Conservation (phyloP, 2,888 invertebrate genomes). For the Leptinotarsa haldemani region DNA sequence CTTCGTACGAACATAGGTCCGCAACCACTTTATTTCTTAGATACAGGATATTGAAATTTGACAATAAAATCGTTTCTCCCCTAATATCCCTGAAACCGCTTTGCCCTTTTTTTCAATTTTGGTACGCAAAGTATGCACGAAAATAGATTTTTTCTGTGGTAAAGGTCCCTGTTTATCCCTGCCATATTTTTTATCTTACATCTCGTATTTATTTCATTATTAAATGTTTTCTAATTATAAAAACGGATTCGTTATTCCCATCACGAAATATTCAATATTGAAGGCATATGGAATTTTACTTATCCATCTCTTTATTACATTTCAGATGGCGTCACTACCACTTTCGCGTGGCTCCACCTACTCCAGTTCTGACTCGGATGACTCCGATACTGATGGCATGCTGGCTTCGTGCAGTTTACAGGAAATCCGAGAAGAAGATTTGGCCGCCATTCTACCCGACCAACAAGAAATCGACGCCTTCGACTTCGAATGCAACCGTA, state of each 20-base stretch:
- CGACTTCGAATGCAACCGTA: slow-evolving; percentile 63
- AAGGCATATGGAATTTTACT: neutral
- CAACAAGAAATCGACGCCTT: slow-evolving; percentile 71
- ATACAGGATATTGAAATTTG: too few relatives aligned
- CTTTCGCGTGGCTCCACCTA: slow-evolving; percentile 60
- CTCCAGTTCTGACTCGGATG: slow-evolving; percentile 60
- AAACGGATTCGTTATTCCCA: neutral
- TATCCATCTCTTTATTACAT: neutral
- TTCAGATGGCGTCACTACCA: slow-evolving; percentile 64
- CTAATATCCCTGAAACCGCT: too few relatives aligned
- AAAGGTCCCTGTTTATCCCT: too few relatives aligned
- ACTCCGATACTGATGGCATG: slow-evolving; percentile 69
- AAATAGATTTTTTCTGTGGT: too few relatives aligned
- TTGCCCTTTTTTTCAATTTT: too few relatives aligned
- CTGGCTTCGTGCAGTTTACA: slow-evolving; percentile 72
- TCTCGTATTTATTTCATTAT: too few relatives aligned
- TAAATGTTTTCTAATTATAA: too few relatives aligned
- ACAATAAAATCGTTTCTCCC: too few relatives aligned
- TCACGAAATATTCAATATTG: neutral
- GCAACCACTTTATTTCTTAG: too few relatives aligned
- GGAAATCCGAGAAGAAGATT: slow-evolving; percentile 83
- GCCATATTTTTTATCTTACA: too few relatives aligned
- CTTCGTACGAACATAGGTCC: too few relatives aligned
- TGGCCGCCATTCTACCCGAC: slow-evolving; percentile 82
- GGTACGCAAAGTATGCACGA: too few relatives aligned